Conservation (phyloP, 2,797 vertebrate species). For the Hydrolagus colliei region DNA sequence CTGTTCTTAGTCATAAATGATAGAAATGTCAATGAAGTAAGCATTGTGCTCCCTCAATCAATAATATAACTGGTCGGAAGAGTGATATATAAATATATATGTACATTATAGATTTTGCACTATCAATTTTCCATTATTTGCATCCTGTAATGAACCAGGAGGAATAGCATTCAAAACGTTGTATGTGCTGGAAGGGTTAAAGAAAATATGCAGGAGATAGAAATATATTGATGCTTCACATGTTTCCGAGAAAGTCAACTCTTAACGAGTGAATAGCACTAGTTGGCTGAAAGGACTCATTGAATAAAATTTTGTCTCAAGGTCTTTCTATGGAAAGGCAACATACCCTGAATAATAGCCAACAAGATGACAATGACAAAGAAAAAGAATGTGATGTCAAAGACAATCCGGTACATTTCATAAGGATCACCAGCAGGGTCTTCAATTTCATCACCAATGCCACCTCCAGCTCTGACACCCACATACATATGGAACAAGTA, state of each 20-base stretch:
- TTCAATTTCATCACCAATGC: conserved; percentile 98
- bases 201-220: not conserved
- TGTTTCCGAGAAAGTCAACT: not conserved
- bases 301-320: not conserved
- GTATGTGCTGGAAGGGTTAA: not conserved
- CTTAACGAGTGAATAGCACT: not conserved
- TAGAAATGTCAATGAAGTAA: too few relatives aligned
- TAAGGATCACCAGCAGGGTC: conserved; percentile 96
- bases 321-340: not conserved
- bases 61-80: too few relatives aligned
- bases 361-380: conserved; percentile 96
- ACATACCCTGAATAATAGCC: conserved; percentile 92
- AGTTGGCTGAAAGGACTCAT: not conserved
- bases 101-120: too few relatives aligned
- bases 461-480: conserved; percentile 89
- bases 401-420: conserved; percentile 94
- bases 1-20: too few relatives aligned
- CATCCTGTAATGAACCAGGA: not conserved
- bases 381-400: conserved; percentile 99
- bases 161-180: too few relatives aligned
- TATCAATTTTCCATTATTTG: not conserved
- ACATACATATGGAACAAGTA: conserved; percentile 99
- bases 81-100: too few relatives aligned
- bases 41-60: too few relatives aligned
- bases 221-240: not conserved